Evolutionary conservation across 2,113 vertebrate species (phyloP), one percentile per base, ranked within the genome.

Genomic region (Mastomys coucha): DNA sequence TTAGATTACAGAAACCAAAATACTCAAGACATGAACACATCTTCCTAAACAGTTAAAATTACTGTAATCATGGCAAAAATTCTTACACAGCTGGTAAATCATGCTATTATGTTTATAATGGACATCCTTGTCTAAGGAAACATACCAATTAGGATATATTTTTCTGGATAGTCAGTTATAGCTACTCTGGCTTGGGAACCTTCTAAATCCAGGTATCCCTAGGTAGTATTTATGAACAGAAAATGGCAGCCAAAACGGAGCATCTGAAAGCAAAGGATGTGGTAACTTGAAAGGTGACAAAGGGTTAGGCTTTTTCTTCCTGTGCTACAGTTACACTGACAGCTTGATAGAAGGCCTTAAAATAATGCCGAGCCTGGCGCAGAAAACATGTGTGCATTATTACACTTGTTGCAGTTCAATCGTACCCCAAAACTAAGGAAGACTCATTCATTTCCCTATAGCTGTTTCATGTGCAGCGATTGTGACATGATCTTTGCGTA

Each of bases 181-280:
- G 88, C 45, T 80, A 60, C n/a, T 19, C 49, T 93, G 17, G 53
- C 69, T 94, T 95, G 63, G 53, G 69, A 91, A 82, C 12, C 9
- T 96, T 97, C 90, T 94, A 93, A 95, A 97, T 91, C 95, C 16
- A 73, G 72, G 28, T 91, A 58, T 92, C 91, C 51, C 65, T 96
- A 33, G 63, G 45, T 95, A 53, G 51, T 91, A 89, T 91, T 97
- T 96, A 82, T 92, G 58, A 94, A 90, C 31, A 70, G 80, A 93
- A 69, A 93, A 67, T 91, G 67, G 87, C 56, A 88, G 45, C 73
- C 28, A 73, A 90, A 95, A 90, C 22, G n/a, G 80, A 86, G 90
- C 67, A 72, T 73, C 56, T 90, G 39, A 85, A 95, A 95, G 93
- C 60, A 91, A 95, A 97, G 26, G 42, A 31, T 49, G 13, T 82